Percentiles rank a stretch among this genome's conserved stretches.
phyloP scores from a whole-genome alignment of 1,140 invertebrate genomes.

The Drosophila tani region DNA sequence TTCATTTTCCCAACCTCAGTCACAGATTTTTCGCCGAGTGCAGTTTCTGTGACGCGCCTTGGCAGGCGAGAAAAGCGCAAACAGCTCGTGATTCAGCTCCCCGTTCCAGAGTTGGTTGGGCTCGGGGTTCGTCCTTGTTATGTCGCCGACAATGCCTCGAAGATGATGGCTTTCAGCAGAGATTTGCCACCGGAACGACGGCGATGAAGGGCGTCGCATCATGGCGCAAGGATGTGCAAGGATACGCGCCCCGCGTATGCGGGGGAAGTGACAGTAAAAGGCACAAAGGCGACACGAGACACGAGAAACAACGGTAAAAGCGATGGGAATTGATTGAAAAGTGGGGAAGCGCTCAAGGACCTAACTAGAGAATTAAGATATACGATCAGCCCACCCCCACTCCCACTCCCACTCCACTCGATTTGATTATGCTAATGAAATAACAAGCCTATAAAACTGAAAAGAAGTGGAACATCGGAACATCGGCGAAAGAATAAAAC shows the following conservation, averaged over 20 bases:
- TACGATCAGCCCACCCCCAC: slow-evolving; percentile 24
- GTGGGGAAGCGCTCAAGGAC: slow-evolving; percentile 40
- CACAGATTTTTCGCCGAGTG: slow-evolving; percentile 4
- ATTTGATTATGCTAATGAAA: slow-evolving; percentile 83
- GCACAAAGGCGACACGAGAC: slow-evolving; percentile 63
- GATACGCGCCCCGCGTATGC: background rate
- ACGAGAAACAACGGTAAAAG: slow-evolving; percentile 67
- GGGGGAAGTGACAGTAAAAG: slow-evolving; percentile 56
- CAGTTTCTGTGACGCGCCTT: slow-evolving; percentile 14
- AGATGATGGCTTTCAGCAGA: slow-evolving; percentile 76
- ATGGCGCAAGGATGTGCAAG: slow-evolving; percentile 6
- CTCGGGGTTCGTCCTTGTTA: slow-evolving; percentile 63
- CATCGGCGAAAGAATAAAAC: slow-evolving; percentile 53
- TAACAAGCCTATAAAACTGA: slow-evolving; percentile 76
- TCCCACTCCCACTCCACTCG: background rate
- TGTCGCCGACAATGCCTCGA: slow-evolving; percentile 76
- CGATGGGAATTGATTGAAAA: slow-evolving; percentile 80
- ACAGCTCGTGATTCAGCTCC: slow-evolving; percentile 59
- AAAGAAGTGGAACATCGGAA: slow-evolving; percentile 28
- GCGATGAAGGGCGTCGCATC: background rate
- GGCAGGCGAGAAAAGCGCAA: slow-evolving; percentile 63
- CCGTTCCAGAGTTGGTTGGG: slow-evolving; percentile 20
- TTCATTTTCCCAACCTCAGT: too few species aligned
- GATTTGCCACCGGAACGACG: slow-evolving; percentile 58
- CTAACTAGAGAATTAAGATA: slow-evolving; percentile 71